Base-by-base conservation (phyloP, 2,797 vertebrate genomes). In the Geotrypetes seraphini region DNA sequence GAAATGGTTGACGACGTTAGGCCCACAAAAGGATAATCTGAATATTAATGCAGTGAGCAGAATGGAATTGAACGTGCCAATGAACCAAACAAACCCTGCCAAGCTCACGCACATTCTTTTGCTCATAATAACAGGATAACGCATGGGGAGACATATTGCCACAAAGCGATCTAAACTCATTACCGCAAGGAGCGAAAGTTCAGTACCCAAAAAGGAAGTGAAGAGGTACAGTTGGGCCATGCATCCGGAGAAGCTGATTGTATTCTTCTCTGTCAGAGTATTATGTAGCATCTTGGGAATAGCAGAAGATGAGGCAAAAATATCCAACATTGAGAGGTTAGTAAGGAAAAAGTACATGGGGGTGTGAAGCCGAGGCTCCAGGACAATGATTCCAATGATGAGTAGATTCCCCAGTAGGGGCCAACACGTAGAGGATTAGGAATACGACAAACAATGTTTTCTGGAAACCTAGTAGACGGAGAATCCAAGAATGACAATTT, bases 1-100 rank as follows among this genome's bases (percentile, higher is more conserved):
- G 31, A 66, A 71, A 24, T 23, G 58, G 8, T 62, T 55, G 21
- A 67, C 31, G 2, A 33, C 14, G 4, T 60, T 67, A 31, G 60
- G 53, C 7, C 59, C 57, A 22, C 61, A 67, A 36, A 67, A 64
- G 1, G 44, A 43, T 1, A 69, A 53, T 1, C 43, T 49, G 4
- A 63, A 37, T 21, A 64, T 19, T 7, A 62, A 42, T 22, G 38
- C 41, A 12, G 52, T 16, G 25, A 57, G 55, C 8, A 53, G 22
- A 11, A 44, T 5, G 7, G 48, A 59, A 26, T 61, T 45, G 18
- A 55, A 19, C 20, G 44, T 31, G 9, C 52, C 57, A 3, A 55
- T 41, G 5, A 55, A 17, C 57, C 66, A 62, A 12, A 52, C 61
- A 16, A 33, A 39, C 10, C 36, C 24, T 28, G 62, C 39, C 31